phyloP scores from a whole-genome alignment of 2,888 invertebrate genomes.

The Lithophane leautieri region DNA sequence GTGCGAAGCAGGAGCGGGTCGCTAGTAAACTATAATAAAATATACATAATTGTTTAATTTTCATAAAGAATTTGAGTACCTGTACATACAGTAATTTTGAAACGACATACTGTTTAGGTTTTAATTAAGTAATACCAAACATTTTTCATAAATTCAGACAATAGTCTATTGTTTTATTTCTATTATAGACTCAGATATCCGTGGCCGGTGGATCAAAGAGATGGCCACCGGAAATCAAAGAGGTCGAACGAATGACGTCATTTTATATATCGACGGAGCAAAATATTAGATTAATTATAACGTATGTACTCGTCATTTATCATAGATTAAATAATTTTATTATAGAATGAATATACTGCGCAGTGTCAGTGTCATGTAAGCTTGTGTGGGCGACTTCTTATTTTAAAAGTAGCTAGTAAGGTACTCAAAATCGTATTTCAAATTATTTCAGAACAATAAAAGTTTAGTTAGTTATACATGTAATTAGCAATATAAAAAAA shows the following conservation, averaged over 20 bases:
- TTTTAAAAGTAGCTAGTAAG: constrained; percentile 9
- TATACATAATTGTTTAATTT: no score
- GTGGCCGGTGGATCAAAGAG: constrained; percentile 65
- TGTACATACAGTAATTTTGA: neutral
- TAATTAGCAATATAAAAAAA: neutral
- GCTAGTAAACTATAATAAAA: neutral
- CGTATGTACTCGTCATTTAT: constrained; percentile 53
- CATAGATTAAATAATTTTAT: constrained; percentile 57
- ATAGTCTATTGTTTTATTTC: constrained; percentile 39
- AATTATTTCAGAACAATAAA: neutral
- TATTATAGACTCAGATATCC: constrained; percentile 27
- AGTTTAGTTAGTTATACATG: neutral
- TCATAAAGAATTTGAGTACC: neutral
- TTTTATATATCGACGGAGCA: constrained; percentile 30
- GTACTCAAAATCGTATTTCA: neutral
- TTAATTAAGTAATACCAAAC: constrained; percentile 1
- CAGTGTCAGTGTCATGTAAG: constrained; percentile 27
- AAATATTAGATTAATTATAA: constrained; percentile 49
- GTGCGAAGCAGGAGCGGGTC: no score
- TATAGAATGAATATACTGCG: constrained; percentile 27
- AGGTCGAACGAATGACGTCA: constrained; percentile 62
- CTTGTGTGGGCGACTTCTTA: constrained; percentile 26
- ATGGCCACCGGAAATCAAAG: constrained; percentile 59
- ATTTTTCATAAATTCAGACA: constrained; percentile 6
- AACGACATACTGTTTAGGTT: neutral